Percentiles rank a stretch among this genome's conserved stretches.
These are phyloP conservation scores for Xenus cinereus DNA, from an alignment of 2,113 vertebrate genomes.

Conservation along the genomic window DNA sequence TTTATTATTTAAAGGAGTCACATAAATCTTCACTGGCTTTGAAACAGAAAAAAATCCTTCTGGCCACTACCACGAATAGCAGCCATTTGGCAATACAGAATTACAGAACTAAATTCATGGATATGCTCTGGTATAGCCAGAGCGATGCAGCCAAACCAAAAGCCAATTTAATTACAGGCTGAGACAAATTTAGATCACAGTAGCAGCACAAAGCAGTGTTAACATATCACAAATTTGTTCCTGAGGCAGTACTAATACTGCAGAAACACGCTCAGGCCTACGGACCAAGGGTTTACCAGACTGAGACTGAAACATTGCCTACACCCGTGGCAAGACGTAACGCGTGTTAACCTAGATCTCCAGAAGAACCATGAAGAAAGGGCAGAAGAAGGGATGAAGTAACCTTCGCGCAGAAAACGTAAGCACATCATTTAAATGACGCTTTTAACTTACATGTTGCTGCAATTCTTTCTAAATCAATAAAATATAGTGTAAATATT, in stretches of 20 bases:
- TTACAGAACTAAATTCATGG: neutral
- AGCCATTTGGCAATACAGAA: neutral
- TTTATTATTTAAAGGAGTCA: neutral
- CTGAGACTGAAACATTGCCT: neutral
- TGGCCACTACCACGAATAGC: neutral
- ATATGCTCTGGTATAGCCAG: neutral
- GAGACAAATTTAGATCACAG: neutral
- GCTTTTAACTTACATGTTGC: neutral
- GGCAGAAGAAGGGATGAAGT: neutral
- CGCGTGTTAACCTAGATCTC: neutral
- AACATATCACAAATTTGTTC: neutral
- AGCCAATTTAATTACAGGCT: neutral
- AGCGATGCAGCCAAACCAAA: neutral
- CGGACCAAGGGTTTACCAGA: neutral
- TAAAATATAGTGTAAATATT: neutral
- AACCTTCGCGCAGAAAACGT: neutral
- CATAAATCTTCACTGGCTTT: neutral
- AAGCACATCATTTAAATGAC: neutral
- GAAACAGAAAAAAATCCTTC: neutral
- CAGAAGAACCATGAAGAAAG: neutral
- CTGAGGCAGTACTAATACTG: neutral
- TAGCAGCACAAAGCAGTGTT: neutral
- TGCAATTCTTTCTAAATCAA: neutral
- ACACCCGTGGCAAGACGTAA: neutral
- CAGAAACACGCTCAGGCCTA: neutral